phyloP scores from a whole-genome alignment of 2,888 invertebrate species.

The Epinotia brunnichana region DNA sequence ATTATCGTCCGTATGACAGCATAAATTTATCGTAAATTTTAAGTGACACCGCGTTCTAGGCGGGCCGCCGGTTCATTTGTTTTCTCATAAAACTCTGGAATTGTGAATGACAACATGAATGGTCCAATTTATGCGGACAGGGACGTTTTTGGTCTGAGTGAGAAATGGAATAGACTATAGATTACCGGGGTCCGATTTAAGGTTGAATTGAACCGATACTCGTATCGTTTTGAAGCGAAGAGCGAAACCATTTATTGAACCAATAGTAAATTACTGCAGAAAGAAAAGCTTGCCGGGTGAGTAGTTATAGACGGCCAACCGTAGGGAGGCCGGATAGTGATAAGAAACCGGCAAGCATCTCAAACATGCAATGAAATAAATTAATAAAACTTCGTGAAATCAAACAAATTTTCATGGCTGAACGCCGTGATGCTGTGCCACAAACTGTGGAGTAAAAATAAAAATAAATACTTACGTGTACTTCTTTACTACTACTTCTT shows the following conservation, averaged over 20 bases:
- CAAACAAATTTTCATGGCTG: no score
- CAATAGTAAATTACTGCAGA: no score
- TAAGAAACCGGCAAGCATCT: no score
- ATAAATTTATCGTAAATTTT: conserved; percentile 25
- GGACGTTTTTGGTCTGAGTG: conserved; percentile 10
- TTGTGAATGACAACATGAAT: conserved; percentile 43
- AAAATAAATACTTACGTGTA: no score
- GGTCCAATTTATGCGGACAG: conserved; percentile 31
- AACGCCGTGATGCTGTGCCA: no score
- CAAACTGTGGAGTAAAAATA: no score
- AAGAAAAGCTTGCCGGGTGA: no score
- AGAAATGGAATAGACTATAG: conserved; percentile 20
- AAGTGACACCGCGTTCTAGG: conserved; percentile 21
- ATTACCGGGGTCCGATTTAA: conserved; percentile 11
- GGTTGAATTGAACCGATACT: conserved; percentile 1
- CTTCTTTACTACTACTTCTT: no score
- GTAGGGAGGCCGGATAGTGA: no score
- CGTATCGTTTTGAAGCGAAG: background rate
- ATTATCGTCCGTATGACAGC: background rate
- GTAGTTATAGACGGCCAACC: no score
- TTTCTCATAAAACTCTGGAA: conserved; percentile 40
- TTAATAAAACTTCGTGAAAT: no score
- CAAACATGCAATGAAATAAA: no score
- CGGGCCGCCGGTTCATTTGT: conserved; percentile 13
- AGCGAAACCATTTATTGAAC: background rate